phyloP scores from a whole-genome alignment of 2,113 vertebrate species.

The Semnornis frantzii region DNA sequence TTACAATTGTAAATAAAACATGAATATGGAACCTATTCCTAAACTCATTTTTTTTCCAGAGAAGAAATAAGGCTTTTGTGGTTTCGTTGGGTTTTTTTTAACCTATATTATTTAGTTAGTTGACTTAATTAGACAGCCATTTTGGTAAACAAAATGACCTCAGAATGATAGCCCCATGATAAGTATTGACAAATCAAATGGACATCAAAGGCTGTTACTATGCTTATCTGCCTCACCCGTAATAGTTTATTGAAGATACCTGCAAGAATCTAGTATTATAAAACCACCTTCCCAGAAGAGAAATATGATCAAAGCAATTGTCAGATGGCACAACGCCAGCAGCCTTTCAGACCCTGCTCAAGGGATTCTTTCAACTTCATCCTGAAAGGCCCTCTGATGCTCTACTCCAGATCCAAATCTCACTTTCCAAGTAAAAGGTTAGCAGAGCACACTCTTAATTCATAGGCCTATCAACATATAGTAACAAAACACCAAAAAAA shows the following conservation, averaged over 20 bases:
- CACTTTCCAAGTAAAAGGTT: not conserved
- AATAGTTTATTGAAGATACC: constrained; percentile 59
- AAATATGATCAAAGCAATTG: constrained; percentile 32
- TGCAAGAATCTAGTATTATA: not conserved
- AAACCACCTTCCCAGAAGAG: constrained; percentile 13
- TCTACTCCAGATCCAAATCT: not conserved
- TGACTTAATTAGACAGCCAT: constrained; percentile 62
- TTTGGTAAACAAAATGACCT: constrained; percentile 52
- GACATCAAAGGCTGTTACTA: constrained; percentile 20
- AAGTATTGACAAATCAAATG: constrained; percentile 44
- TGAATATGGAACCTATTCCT: constrained; percentile 44
- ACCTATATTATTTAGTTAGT: not conserved
- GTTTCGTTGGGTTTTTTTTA: not conserved
- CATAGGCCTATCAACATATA: not conserved
- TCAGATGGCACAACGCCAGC: not conserved
- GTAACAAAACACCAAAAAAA: not conserved
- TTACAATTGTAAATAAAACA: constrained; percentile 70
- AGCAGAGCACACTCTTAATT: not conserved
- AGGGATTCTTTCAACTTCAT: constrained; percentile 14
- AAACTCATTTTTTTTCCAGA: constrained; percentile 60
- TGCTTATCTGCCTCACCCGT: constrained; percentile 11
- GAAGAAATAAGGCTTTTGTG: not conserved
- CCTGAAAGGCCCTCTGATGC: constrained; percentile 11
- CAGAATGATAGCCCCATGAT: not conserved
- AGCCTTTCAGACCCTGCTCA: not conserved